Base-by-base conservation (phyloP, 2,888 invertebrate genomes). In the Cartodere bifasciata region DNA sequence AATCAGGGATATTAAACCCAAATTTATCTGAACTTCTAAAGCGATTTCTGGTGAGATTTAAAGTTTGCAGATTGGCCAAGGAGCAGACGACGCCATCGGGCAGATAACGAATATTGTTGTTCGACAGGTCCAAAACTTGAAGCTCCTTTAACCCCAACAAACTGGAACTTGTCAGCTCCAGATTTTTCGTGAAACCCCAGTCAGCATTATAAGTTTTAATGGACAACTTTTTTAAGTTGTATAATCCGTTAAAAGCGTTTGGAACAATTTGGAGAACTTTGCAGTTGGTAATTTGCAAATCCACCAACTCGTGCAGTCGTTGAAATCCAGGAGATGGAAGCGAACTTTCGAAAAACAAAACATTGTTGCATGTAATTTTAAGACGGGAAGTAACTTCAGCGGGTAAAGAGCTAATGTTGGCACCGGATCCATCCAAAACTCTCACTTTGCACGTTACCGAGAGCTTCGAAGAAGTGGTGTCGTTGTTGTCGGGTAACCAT, bases 41-140 rank as follows among this genome's bases (percentile, higher is more conserved):
- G 49, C 80, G 75, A 63, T 91, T 91, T 43, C 75, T 68, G 29
- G 88, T 88, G 50, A 90, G 66, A 66, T 91, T 90, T 29, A 91
- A 63, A 41, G 77, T 71, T 56, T 83, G 82, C 37, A 88, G 65
- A 59, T 80, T 85, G 47, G 75, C 72, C 53, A 87, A 61, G 25
- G 75, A 72, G 61, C 88, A 88, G 55, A 87, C 80, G 40, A 75
- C 72, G 47, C 76, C 78, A 44, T 80, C 77, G 24, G 87, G 85
- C 53, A 88, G 58, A 41, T 75, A 73, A 46, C 81, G 72, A 42
- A 90, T 72, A 63, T 87, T 86, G 64, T 85, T 88, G 61, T 81
- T 76, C 51, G 77, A 75, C 58, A 90, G 65, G 61, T 87, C 81
- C 49, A 88, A 64, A 35, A 72, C 69, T 55, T 81, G 81, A 29